Percentiles rank a stretch among this genome's conserved stretches.
Evolutionary conservation across 2,888 invertebrate genomes (phyloP).

Genomic region (Ormyrus rosae): DNA sequence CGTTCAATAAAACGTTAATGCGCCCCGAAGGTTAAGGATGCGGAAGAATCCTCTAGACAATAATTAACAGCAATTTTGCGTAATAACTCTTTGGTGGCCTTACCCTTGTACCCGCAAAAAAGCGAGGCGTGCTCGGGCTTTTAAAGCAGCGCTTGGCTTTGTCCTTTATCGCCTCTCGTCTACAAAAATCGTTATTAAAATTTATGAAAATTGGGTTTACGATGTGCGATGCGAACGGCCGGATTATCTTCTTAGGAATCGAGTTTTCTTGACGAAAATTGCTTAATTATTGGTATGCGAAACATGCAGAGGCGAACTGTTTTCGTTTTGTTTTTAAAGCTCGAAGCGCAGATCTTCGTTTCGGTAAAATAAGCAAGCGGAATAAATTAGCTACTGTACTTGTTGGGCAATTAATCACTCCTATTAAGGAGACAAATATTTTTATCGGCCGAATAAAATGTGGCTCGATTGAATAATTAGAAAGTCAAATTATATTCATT

Average conservation of each 20-base stretch:
- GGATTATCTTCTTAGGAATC: no score
- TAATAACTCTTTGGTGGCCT: slow-evolving; percentile 24
- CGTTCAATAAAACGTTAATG: no score
- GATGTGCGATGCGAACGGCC: no score
- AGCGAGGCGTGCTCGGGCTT: not conserved
- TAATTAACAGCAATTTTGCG: slow-evolving; percentile 23
- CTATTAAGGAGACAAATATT: slow-evolving; percentile 44
- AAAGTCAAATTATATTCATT: slow-evolving; percentile 43
- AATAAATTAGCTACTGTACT: slow-evolving; percentile 40
- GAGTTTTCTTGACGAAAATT: not conserved
- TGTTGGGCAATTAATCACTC: slow-evolving; percentile 50
- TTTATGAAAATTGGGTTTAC: no score
- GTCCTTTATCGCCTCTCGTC: no score
- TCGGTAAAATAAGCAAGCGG: slow-evolving; percentile 31
- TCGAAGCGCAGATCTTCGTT: slow-evolving; percentile 27
- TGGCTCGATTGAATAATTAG: slow-evolving; percentile 37
- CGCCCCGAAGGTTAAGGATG: no score
- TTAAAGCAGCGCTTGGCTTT: no score
- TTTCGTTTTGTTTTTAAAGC: not conserved
- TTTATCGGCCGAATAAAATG: not conserved
- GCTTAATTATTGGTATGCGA: slow-evolving; percentile 29
- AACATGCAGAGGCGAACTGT: not conserved
- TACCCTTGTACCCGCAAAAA: not conserved
- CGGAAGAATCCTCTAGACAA: not conserved
- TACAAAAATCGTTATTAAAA: no score